Base-by-base conservation (phyloP, 2,797 vertebrate species). In the Sebastes diploproa region DNA sequence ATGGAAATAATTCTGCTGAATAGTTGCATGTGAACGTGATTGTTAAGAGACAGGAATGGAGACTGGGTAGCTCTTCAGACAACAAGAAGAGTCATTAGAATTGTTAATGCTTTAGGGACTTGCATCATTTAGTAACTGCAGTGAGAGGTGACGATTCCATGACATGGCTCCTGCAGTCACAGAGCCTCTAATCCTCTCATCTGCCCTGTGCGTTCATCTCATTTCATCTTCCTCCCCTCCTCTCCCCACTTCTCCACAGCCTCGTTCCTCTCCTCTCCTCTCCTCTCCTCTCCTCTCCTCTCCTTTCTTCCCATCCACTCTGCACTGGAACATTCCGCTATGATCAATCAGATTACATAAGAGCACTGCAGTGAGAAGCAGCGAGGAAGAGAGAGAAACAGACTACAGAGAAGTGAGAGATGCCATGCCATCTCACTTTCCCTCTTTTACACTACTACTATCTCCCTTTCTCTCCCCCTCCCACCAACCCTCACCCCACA, bases 311-410 rank as follows among this genome's bases (percentile, higher is more conserved):
- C 63, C 50, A 29, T 87, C 80, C 62, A 25, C 78, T 67, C 63
- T 55, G 64, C 80, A 77, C 79, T 86, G 30, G 65, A 90, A 88
- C 77, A 84, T 88, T 89, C 84, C 61, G 58, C 80, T 77, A 59
- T 78, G 81, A 92, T 90, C 90, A 89, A 81, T 92, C 88, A 91
- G 90, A 90, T 93, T 93, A 91, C 84, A 90, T 93, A 93, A 93
- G 82, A 89, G 84, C 84, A 89, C 91, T 92, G 90, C 92, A 89
- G 90, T 86, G 69, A 88, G 81, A 75, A 82, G 80, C 81, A 78
- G 83, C 7, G 0, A 86, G 58, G 72, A 83, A 16, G 60, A 77
- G 83, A 77, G 83, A 70, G 36, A 63, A 52, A 75, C 42, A 74
- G 14, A 42, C 38, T 18, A 42, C 38, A 16, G 63, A 77, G 76